phyloP scores from a whole-genome alignment of 2,113 vertebrate species.

The Myocastor coypus region DNA sequence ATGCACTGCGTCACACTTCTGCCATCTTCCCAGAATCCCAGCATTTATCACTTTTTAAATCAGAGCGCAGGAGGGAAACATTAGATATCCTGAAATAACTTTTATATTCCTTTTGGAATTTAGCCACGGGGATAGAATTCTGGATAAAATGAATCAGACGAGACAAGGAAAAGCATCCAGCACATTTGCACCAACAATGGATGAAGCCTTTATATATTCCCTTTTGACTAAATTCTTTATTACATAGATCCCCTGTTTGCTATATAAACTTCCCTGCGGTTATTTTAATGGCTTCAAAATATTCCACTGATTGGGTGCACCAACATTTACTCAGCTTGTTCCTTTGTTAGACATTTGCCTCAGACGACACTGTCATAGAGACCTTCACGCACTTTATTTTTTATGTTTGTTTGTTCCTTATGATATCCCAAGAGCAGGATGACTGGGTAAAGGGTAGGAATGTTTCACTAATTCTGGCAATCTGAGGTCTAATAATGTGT shows the following conservation, averaged over 20 bases:
- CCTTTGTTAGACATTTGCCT: background rate
- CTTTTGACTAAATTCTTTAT: background rate
- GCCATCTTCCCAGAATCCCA: background rate
- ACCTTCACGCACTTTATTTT: slow-evolving; percentile 56
- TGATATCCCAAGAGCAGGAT: slow-evolving; percentile 68
- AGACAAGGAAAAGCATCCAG: background rate
- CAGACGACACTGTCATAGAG: slow-evolving; percentile 59
- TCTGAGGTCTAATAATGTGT: slow-evolving; percentile 68
- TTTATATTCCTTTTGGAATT: slow-evolving; percentile 21
- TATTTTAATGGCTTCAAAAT: slow-evolving; percentile 7
- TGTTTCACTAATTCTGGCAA: slow-evolving; percentile 61
- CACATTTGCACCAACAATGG: background rate
- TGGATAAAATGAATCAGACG: background rate
- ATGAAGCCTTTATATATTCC: background rate
- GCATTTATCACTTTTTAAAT: slow-evolving; percentile 26
- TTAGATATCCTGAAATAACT: slow-evolving; percentile 19
- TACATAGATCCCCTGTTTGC: background rate
- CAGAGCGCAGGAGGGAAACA: background rate
- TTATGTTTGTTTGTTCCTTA: slow-evolving; percentile 65
- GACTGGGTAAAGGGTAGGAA: slow-evolving; percentile 66
- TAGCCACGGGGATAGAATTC: slow-evolving; percentile 17
- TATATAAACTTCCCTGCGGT: background rate
- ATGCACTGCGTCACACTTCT: background rate
- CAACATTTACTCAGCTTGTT: slow-evolving; percentile 44
- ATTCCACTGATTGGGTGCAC: background rate